Percentiles rank a stretch among this genome's conserved stretches.
Conservation (phyloP, 2,797 vertebrate genomes). For the Carapus acus region DNA sequence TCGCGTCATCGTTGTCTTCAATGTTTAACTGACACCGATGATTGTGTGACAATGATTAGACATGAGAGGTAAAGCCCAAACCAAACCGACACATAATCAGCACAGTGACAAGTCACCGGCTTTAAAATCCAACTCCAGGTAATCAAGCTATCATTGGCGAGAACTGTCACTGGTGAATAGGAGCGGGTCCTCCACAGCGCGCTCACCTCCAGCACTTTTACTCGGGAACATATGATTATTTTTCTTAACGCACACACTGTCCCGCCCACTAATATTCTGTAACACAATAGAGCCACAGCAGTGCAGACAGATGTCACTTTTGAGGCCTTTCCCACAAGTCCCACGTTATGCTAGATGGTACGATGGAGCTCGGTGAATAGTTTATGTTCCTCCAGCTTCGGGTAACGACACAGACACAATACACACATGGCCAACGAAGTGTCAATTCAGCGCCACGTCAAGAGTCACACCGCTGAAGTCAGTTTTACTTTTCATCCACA, state of each 20-base stretch:
- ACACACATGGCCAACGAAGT: neutral
- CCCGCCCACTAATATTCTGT: neutral
- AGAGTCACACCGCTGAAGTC: too few species aligned
- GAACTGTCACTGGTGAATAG: neutral
- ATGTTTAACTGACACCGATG: slow-evolving; percentile 41
- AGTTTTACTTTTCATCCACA: too few species aligned
- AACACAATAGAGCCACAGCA: too few species aligned
- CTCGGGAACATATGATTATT: slow-evolving; percentile 1
- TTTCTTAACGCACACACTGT: neutral
- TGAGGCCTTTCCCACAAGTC: slow-evolving; percentile 19
- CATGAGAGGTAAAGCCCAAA: slow-evolving; percentile 28
- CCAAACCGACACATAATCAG: slow-evolving; percentile 15
- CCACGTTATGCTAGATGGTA: too few species aligned
- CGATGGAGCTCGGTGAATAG: slow-evolving; percentile 30
- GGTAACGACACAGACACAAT: slow-evolving; percentile 2
- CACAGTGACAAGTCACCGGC: neutral
- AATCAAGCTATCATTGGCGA: neutral
- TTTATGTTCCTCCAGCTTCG: slow-evolving; percentile 22
- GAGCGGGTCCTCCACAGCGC: too few species aligned
- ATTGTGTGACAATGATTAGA: slow-evolving; percentile 28
- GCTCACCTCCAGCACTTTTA: neutral
- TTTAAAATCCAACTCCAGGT: neutral
- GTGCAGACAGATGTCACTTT: slow-evolving; percentile 8
- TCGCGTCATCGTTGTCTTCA: slow-evolving; percentile 44
- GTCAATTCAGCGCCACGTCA: too few species aligned